Evolutionary conservation across 2,888 invertebrate genomes (phyloP).

Genomic region (Drosophila acutilabella): DNA sequence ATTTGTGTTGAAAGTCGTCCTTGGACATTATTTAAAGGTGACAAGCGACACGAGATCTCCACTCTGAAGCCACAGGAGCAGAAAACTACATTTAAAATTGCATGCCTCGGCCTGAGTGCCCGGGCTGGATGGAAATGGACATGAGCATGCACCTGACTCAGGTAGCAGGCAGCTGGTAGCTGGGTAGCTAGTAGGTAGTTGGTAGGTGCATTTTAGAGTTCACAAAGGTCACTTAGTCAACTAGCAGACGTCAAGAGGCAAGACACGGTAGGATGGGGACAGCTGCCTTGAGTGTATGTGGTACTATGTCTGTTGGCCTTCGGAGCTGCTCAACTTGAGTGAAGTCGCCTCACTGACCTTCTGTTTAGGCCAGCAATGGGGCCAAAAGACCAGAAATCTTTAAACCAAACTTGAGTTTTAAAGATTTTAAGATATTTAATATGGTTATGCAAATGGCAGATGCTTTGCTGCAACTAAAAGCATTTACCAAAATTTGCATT

Average conservation of each 20-base stretch:
- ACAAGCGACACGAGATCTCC: conserved; percentile 75
- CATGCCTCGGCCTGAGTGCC: conserved; percentile 27
- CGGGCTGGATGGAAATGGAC: conserved; percentile 27
- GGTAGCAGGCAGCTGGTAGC: conserved; percentile 10
- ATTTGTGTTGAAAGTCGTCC: conserved; percentile 83
- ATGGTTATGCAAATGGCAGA: conserved; percentile 30
- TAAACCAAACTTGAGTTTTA: conserved; percentile 1
- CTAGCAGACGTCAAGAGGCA: conserved; percentile 60
- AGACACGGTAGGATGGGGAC: conserved; percentile 2
- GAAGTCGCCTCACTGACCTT: conserved; percentile 45
- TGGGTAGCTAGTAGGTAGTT: too few species aligned
- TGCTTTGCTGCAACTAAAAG: conserved; percentile 9
- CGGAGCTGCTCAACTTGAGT: conserved; percentile 69
- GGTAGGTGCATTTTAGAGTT: conserved; percentile 57
- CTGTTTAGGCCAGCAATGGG: conserved; percentile 26
- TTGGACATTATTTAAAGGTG: conserved; percentile 83
- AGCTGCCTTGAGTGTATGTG: conserved; percentile 20
- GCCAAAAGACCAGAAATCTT: neutral
- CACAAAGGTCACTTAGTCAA: conserved; percentile 76
- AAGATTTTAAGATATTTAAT: conserved; percentile 42
- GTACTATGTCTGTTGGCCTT: conserved; percentile 24
- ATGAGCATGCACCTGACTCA: conserved; percentile 51
- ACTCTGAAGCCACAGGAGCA: conserved; percentile 29
- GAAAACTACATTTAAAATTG: conserved; percentile 23
- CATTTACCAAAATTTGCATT: conserved; percentile 32